Conservation (phyloP, 2,888 invertebrate species). For the Ormia ochracea region DNA sequence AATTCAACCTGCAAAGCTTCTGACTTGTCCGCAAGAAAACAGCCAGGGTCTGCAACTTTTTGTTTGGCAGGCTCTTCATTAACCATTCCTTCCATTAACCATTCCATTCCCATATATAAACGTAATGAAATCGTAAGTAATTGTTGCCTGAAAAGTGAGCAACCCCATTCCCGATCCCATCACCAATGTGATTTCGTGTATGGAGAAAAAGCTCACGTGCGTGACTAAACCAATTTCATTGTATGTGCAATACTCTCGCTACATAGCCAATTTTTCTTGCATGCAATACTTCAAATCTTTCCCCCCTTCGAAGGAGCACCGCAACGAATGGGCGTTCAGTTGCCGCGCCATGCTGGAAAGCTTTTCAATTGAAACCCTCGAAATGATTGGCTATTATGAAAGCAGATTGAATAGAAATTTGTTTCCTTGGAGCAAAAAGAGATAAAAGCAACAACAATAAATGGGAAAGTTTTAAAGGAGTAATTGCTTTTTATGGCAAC, state of each 20-base stretch:
- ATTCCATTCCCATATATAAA: too few relatives aligned
- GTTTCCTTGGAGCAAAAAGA: not conserved
- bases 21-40: too few relatives aligned
- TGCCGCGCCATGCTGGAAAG: slow-evolving; percentile 46
- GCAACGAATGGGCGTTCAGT: slow-evolving; percentile 46
- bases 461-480: not conserved
- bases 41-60: too few relatives aligned
- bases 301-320: not conserved
- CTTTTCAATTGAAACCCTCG: slow-evolving; percentile 18
- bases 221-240: slow-evolving; percentile 14
- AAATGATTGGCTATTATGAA: slow-evolving; percentile 35
- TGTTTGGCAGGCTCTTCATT: too few relatives aligned
- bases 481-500: not conserved
- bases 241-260: not conserved
- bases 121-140: too few relatives aligned
- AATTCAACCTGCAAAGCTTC: too few relatives aligned
- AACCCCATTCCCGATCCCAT: too few relatives aligned
- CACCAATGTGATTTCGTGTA: too few relatives aligned
- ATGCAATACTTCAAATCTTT: slow-evolving; percentile 15
- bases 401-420: slow-evolving; percentile 19
- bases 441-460: too few relatives aligned
- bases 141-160: too few relatives aligned
- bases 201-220: not conserved
- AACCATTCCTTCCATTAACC: too few relatives aligned
- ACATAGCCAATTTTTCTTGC: not conserved